Evolutionary conservation across 1,140 invertebrate species (phyloP).

Genomic region (Dysdera silvatica): DNA sequence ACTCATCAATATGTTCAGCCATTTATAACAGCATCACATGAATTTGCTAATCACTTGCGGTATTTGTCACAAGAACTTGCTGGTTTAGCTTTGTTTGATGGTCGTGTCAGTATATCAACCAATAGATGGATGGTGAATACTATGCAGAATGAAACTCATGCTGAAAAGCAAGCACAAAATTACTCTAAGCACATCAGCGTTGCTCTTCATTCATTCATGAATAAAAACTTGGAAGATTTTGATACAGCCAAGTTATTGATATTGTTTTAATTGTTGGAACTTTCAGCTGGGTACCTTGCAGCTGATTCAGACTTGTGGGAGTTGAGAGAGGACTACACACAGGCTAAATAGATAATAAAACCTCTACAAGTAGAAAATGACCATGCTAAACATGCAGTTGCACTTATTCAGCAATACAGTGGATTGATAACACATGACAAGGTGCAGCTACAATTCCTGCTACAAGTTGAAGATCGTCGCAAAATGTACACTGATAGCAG

Average conservation of each 20-base stretch:
- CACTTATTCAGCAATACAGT: too few relatives aligned
- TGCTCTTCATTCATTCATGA: background rate
- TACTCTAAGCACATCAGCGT: background rate
- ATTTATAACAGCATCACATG: background rate
- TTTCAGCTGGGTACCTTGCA: background rate
- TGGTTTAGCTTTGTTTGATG: background rate
- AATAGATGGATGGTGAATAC: background rate
- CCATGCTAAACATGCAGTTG: too few relatives aligned
- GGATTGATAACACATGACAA: background rate
- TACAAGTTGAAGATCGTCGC: background rate
- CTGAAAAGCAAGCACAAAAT: background rate
- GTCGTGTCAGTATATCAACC: background rate
- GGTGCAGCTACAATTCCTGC: background rate
- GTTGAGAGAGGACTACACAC: background rate
- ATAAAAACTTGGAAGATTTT: background rate
- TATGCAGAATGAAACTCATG: background rate
- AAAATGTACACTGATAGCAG: background rate
- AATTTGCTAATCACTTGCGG: background rate
- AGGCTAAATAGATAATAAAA: background rate
- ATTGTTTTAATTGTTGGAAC: background rate
- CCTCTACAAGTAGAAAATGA: background rate
- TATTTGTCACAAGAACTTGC: too few relatives aligned
- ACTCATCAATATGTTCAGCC: background rate
- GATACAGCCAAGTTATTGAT: background rate
- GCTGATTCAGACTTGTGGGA: background rate